Conservation (phyloP, 2,797 vertebrate genomes). For the Astyanax mexicanus region DNA sequence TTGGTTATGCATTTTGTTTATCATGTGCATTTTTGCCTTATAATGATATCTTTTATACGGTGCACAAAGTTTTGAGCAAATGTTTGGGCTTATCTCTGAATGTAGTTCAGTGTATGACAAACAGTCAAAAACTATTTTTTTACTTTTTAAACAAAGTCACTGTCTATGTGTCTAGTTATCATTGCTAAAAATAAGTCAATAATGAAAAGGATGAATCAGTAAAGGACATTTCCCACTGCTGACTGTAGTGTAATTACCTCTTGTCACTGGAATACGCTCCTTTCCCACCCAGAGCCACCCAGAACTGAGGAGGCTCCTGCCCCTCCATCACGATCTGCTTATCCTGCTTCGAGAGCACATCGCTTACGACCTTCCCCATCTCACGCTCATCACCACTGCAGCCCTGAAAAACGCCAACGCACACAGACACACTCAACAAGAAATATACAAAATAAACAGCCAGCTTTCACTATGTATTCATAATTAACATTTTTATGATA, state of each 20-base stretch:
- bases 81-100: no score
- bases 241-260: constrained; percentile 72
- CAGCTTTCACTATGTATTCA: neutral
- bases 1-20: no score
- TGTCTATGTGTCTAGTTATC: no score
- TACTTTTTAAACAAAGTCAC: no score
- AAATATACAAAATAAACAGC: constrained; percentile 6
- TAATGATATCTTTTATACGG: no score
- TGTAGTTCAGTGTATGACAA: no score
- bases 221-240: neutral
- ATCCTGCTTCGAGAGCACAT: constrained; percentile 84
- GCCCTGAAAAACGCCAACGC: constrained; percentile 74
- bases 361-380: constrained; percentile 84
- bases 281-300: constrained; percentile 90
- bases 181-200: no score
- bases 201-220: no score
- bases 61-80: no score
- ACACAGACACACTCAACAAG: constrained; percentile 12
- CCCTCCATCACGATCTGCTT: constrained; percentile 89
- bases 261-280: constrained; percentile 87
- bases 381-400: constrained; percentile 91
- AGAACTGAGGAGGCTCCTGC: constrained; percentile 91
- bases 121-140: no score
- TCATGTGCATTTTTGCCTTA: no score
- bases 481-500: no score